These are phyloP conservation scores for Calephelis perditalis DNA, from an alignment of 2,888 invertebrate genomes.

Conservation along the genomic window DNA sequence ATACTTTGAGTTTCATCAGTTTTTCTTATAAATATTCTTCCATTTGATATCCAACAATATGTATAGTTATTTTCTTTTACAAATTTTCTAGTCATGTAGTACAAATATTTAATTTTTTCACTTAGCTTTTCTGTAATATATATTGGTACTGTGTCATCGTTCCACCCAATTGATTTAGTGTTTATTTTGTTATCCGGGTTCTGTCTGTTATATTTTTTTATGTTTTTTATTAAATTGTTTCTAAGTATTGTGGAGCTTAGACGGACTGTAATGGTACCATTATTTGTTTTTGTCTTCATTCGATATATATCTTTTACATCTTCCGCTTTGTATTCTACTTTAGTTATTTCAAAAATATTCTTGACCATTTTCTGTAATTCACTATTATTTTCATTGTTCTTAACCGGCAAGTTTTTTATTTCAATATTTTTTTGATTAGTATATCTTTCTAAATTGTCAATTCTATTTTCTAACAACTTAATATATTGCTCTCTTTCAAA, in stretches of 20 bases:
- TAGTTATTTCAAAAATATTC: neutral
- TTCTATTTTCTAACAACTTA: conserved; percentile 1
- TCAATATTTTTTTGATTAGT: neutral
- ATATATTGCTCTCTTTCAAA: neutral
- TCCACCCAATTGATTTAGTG: neutral
- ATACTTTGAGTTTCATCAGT: neutral
- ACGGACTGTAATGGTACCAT: neutral
- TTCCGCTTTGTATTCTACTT: neutral
- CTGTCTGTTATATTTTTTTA: conserved; percentile 1
- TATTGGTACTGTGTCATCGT: neutral
- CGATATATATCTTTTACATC: neutral
- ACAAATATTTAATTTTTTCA: neutral
- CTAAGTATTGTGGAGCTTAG: neutral
- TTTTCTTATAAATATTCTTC: neutral
- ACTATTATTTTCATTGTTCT: neutral
- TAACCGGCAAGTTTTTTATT: neutral
- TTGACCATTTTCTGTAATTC: neutral
- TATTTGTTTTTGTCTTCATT: neutral
- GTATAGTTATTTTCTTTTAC: neutral
- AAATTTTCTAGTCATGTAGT: neutral
- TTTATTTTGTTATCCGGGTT: neutral
- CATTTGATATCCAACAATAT: neutral
- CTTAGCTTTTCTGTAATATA: neutral
- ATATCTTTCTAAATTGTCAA: neutral
- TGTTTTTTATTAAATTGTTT: neutral